Evolutionary conservation across 2,113 vertebrate genomes (phyloP), one percentile per base, ranked within the genome.

Genomic region (Xiphorhynchus elegans): DNA sequence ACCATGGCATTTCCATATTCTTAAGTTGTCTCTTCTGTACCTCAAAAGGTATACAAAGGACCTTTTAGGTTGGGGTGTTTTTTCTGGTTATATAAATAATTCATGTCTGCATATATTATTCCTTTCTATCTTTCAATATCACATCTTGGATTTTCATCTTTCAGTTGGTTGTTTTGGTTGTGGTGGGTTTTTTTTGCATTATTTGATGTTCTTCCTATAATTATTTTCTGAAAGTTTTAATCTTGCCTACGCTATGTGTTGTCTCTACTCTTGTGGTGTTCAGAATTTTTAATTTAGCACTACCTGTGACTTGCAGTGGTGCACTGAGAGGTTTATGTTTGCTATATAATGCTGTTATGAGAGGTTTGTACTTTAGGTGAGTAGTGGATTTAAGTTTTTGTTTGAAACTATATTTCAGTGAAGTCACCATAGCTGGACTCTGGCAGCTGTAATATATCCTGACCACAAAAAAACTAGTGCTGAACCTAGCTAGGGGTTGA

Each of bases 291-390:
- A 92, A 94, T 97, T 88, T 90, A 84, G 35, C 55, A 40, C 74
- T 76, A 64, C 84, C 83, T 63, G 52, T 49, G 75, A 93, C 85
- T 72, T 92, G 55, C 44, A 84, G n/a, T 84, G 81, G 72, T 23
- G n/a, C 52, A n/a, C 47, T 83, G 90, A 93, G 90, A 83, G 75
- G 82, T 93, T 96, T 95, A 91, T 95, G 76, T 42, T 85, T 77
- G 75, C 93, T 86, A 86, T 93, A 77, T 93, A 94, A 88, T 84
- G 92, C 56, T 84, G 68, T 68, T 96, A 75, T 37, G 90, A 95
- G 83, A 92, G 64, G 68, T 60, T 90, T 95, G 64, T 88, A 70
- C 67, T 88, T 88, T 49, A 6, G 1, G 63, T 75, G 79, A 90
- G 85, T 60, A 47, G 58, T 33, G 55, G 64, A 80, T 95, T 95